Percentiles rank a stretch among this genome's conserved stretches.
phyloP scores from a whole-genome alignment of 2,113 vertebrate genomes.

The Platichthys flesus region DNA sequence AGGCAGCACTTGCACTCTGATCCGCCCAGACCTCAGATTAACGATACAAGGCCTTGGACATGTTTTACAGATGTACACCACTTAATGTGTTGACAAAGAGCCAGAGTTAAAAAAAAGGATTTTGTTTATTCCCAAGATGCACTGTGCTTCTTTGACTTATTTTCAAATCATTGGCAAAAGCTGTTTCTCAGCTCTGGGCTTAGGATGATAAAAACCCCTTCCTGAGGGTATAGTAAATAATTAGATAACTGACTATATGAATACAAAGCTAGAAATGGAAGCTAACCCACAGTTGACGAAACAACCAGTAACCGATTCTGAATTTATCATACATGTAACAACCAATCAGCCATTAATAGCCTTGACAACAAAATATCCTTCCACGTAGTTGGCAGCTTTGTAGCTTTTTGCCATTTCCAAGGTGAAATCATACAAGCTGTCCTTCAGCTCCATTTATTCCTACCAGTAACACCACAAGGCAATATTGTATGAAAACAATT shows the following conservation, averaged over 20 bases:
- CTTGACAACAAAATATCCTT: neutral
- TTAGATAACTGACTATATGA: neutral
- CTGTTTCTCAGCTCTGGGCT: neutral
- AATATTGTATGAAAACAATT: conserved; percentile 1
- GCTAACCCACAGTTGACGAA: no score
- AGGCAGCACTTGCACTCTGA: conserved; percentile 49
- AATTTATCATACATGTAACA: neutral
- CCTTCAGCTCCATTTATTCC: neutral
- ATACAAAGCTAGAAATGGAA: neutral
- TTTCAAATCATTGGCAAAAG: neutral
- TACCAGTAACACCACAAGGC: neutral
- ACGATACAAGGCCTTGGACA: conserved; percentile 43
- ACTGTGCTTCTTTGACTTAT: neutral
- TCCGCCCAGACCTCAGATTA: conserved; percentile 56
- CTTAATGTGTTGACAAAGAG: conserved; percentile 37
- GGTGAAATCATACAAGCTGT: neutral
- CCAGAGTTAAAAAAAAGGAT: neutral
- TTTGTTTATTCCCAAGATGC: neutral
- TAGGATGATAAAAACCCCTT: neutral
- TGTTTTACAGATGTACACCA: conserved; percentile 53
- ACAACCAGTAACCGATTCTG: no score
- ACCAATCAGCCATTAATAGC: neutral
- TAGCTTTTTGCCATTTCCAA: neutral
- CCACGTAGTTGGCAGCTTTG: neutral
- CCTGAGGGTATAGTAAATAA: neutral